A percentile compares a stretch with the other conserved stretches of the same genome.
These are phyloP conservation scores for Microplitis mediator DNA, from an alignment of 1,140 invertebrate genomes.

Conservation along the genomic window DNA sequence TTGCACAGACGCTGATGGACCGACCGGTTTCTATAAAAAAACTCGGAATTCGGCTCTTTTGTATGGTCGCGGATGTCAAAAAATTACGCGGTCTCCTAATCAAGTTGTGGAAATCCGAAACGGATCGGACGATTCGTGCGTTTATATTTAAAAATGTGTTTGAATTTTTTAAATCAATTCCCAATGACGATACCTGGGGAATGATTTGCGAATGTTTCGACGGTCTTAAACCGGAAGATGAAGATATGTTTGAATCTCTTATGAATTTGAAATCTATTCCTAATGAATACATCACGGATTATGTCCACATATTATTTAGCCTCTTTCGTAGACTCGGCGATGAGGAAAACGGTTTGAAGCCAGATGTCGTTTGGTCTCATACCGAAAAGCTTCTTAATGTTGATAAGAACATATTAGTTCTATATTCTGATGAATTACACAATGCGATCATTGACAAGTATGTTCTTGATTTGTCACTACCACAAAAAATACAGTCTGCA, in stretches of 20 bases:
- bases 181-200: slow-evolving; percentile 30
- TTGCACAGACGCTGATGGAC: too few species aligned
- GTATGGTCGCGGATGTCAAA: slow-evolving; percentile 10
- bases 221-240: too few species aligned
- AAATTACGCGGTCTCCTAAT: slow-evolving; percentile 30
- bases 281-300: too few species aligned
- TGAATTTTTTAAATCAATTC: slow-evolving; percentile 33
- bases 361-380: not conserved
- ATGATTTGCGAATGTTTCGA: too few species aligned
- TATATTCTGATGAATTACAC: not conserved
- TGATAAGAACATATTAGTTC: not conserved
- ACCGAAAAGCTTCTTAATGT: not conserved
- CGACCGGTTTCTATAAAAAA: too few species aligned
- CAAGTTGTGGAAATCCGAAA: slow-evolving; percentile 31
- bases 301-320: too few species aligned
- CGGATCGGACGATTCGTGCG: slow-evolving; percentile 41
- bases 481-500: not conserved
- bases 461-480: not conserved
- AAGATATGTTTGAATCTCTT: too few species aligned
- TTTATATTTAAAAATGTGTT: slow-evolving; percentile 31
- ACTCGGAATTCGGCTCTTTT: too few species aligned
- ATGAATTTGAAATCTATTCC: too few species aligned
- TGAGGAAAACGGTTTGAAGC: too few species aligned
- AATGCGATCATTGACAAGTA: not conserved
- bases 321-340: too few species aligned